Base-by-base conservation (phyloP, 2,888 invertebrate species). In the Agriopis aurantiaria region DNA sequence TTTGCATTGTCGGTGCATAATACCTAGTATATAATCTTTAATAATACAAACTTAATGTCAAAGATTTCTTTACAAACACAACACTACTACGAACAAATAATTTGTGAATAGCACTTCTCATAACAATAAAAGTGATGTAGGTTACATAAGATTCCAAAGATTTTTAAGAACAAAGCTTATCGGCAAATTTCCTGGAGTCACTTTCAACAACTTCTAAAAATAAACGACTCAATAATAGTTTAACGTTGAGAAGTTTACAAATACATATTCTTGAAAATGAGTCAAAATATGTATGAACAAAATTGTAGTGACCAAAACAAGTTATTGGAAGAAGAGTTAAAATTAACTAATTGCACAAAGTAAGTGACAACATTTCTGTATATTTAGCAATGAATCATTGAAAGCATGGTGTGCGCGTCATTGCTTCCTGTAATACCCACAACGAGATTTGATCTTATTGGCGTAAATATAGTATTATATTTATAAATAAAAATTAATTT, bases 391-490 rank as follows among this genome's bases (percentile, higher is more conserved):
- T 65, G 60, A 69, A 14, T 65, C 23, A 49, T 65, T 60, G 8
- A 58, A 57, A 65, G 69, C 69, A 60, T 69, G 64, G 69, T 56
- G 64, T 65, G 69, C 33, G 23, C 62, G 68, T 60, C 69, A n/a
- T 62, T 52, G 61, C 61, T 62, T 62, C 43, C 43, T 60, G 8
- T n/a, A 7, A 46, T 17, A 43, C 9, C 17, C 17, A 46, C 58
- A 46, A 41, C 40, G 41, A 43, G 6, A 58, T n/a, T 7, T 52
- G 33, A 11, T 45, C 45, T 23, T 45, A 57, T 57, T 45, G 57
- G 17, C 43, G 17, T 45, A 55, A 23, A 23, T 23, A 48, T n/a
- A 33, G 17, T 58, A 12, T 12, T 10, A 48, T 8, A 33, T 33
- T 59, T 4, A 57, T n/a, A 14, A 33, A 33, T 33, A 33, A 33